Evolutionary conservation across 2,888 invertebrate genomes (phyloP).

Genomic region (Drosophila anceps): DNA sequence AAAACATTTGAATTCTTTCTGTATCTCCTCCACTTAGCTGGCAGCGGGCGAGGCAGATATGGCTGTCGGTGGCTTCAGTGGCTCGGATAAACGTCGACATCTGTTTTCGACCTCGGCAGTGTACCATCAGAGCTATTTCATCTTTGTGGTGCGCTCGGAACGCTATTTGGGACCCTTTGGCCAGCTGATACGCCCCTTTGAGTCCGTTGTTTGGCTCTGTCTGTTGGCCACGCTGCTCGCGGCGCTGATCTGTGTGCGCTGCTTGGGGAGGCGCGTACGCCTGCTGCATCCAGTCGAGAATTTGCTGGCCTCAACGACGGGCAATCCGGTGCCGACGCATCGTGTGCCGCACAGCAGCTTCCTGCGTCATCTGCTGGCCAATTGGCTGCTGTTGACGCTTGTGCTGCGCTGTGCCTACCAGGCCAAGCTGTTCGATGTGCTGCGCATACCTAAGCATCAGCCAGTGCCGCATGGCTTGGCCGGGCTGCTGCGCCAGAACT

Average conservation of each 20-base stretch:
- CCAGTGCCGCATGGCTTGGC: constrained; percentile 59
- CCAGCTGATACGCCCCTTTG: constrained; percentile 68
- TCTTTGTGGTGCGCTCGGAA: constrained; percentile 69
- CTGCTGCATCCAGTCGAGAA: constrained; percentile 56
- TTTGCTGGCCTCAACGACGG: constrained; percentile 62
- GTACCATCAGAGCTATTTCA: constrained; percentile 69
- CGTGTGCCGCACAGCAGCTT: constrained; percentile 60
- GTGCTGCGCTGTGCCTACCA: constrained; percentile 82
- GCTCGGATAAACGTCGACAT: constrained; percentile 53
- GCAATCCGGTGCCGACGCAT: constrained; percentile 62
- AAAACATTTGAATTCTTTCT: too few species aligned
- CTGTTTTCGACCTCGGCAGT: constrained; percentile 62
- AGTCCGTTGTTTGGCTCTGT: constrained; percentile 60
- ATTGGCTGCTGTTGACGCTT: constrained; percentile 75
- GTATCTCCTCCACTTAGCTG: constrained; percentile 51
- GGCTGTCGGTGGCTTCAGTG: constrained; percentile 77
- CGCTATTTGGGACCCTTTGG: constrained; percentile 52
- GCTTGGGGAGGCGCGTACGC: constrained; percentile 31
- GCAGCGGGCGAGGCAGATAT: constrained; percentile 58
- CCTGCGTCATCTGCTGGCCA: constrained; percentile 69
- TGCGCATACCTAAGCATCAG: constrained; percentile 60
- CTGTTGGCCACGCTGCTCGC: constrained; percentile 33
- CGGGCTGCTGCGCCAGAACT: constrained; percentile 59
- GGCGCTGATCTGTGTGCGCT: constrained; percentile 25
- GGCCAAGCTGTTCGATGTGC: constrained; percentile 79